Conservation (phyloP, 2,888 invertebrate genomes). For the Cheilosia vernalis region DNA sequence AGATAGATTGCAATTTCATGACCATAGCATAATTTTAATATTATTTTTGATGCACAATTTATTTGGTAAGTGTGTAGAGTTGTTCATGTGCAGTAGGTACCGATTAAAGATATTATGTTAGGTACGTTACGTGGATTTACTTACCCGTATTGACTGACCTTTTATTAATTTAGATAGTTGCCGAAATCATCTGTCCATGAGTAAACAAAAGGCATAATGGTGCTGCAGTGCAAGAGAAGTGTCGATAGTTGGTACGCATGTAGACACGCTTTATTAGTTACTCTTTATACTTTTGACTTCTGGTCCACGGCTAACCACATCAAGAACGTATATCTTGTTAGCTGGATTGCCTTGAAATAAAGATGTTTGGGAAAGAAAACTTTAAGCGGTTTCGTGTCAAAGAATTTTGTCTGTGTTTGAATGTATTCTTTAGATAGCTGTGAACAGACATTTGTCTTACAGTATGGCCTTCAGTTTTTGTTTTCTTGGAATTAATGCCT, state of each 20-base stretch:
- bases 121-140: not conserved
- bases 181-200: slow-evolving; percentile 9
- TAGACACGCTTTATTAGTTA: not conserved
- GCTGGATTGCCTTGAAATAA: slow-evolving; percentile 48
- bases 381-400: slow-evolving; percentile 1
- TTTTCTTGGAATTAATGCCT: not conserved
- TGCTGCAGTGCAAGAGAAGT: not conserved
- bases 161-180: not conserved
- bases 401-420: not conserved
- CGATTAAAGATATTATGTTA: not conserved
- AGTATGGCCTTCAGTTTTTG: not conserved
- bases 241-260: not conserved
- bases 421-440: not conserved
- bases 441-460: not conserved
- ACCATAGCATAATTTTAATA: not conserved
- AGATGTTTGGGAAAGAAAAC: slow-evolving; percentile 56
- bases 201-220: not conserved
- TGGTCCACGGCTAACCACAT: slow-evolving; percentile 51
- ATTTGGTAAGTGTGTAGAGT: too few species aligned
- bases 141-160: not conserved
- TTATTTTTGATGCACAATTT: not conserved
- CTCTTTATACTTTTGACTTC: not conserved
- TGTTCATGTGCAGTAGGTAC: not conserved
- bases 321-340: slow-evolving; percentile 34
- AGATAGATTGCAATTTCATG: slow-evolving; percentile 20